phyloP scores from a whole-genome alignment of 2,113 vertebrate species.

The Phycodurus eques region DNA sequence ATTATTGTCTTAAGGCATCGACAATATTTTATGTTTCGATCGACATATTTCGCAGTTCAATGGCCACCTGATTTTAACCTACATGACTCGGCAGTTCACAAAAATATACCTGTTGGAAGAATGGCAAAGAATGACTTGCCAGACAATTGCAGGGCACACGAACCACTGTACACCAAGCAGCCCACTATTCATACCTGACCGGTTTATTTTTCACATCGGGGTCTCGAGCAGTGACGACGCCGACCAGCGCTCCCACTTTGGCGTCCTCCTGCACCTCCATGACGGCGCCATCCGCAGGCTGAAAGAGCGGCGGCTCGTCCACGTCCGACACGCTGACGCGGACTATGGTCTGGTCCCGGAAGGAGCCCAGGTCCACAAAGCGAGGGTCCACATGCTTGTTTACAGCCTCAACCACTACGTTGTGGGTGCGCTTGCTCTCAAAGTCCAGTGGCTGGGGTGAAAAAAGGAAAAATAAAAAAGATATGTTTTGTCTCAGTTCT shows the following conservation, averaged over 20 bases:
- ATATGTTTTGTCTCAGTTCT: not conserved
- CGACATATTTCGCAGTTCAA: too few species aligned
- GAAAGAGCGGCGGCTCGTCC: conserved; percentile 91
- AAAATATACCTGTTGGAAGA: too few species aligned
- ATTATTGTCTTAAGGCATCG: too few species aligned
- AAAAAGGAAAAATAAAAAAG: not conserved
- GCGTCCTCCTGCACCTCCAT: conserved; percentile 95
- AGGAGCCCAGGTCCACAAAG: conserved; percentile 89
- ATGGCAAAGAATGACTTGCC: too few species aligned
- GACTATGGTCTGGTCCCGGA: conserved; percentile 93
- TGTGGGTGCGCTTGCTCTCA: conserved; percentile 88
- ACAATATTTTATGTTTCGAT: too few species aligned
- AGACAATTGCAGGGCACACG: too few species aligned
- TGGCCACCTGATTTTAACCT: too few species aligned
- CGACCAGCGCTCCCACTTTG: conserved; percentile 84
- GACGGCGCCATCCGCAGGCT: conserved; percentile 73
- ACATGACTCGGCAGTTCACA: too few species aligned
- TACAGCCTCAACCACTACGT: conserved; percentile 90
- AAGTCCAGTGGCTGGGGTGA: conserved; percentile 85
- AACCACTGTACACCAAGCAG: too few species aligned
- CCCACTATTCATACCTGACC: conserved; percentile 77
- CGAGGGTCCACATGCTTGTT: conserved; percentile 94
- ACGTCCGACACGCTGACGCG: conserved; percentile 86
- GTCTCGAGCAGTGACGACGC: conserved; percentile 87
- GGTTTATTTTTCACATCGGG: conserved; percentile 87